Evolutionary conservation across 2,797 vertebrate genomes (phyloP).

Genomic region (Poecilia wingei): DNA sequence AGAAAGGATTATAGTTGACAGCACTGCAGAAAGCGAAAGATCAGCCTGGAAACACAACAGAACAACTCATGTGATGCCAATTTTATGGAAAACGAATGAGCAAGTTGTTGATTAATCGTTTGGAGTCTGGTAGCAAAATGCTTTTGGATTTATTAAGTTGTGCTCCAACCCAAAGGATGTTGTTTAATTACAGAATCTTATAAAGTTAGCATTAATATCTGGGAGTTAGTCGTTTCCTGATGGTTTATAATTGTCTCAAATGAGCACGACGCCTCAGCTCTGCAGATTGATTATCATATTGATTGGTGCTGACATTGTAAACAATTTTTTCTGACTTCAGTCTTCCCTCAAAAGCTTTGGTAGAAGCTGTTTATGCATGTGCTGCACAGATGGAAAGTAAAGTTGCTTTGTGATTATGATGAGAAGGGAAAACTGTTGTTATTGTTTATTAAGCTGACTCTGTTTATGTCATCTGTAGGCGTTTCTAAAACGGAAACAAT

Average conservation of each 20-base stretch:
- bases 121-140: background rate
- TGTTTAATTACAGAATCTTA: conserved; percentile 9
- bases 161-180: background rate
- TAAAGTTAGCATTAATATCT: conserved; percentile 1
- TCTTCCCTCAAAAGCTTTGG: background rate
- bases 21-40: background rate
- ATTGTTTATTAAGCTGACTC: background rate
- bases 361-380: background rate
- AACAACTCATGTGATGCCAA: background rate
- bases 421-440: background rate
- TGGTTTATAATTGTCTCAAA: conserved; percentile 10
- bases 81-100: background rate
- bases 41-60: background rate
- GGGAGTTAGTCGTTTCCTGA: background rate
- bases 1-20: background rate
- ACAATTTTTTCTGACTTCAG: background rate
- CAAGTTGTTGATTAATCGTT: no score
- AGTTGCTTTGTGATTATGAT: background rate
- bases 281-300: conserved; percentile 2
- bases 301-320: background rate
- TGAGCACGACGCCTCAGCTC: background rate
- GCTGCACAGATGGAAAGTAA: background rate
- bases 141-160: background rate
- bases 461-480: background rate
- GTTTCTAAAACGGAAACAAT: background rate